Percentiles rank a stretch among this genome's conserved stretches.
Evolutionary conservation across 2,797 vertebrate genomes (phyloP).

Genomic region (Sebastes cheni): DNA sequence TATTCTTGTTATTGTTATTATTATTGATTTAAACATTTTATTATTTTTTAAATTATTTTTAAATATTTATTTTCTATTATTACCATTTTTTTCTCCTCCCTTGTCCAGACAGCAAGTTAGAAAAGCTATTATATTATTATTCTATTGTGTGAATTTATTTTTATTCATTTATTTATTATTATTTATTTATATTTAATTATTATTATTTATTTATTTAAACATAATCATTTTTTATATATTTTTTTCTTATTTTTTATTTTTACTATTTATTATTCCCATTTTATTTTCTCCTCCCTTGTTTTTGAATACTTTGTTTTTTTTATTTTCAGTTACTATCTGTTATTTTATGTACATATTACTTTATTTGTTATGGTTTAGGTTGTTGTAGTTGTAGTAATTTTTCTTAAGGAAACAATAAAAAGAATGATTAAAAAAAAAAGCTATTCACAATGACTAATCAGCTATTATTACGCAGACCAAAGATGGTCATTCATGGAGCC

Average conservation of each 20-base stretch:
- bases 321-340: neutral
- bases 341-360: neutral
- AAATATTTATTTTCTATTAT: no score
- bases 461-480: conserved; percentile 38
- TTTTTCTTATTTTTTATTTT: neutral
- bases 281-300: neutral
- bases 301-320: neutral
- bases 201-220: neutral
- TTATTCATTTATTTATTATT: no score
- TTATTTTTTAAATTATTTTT: no score
- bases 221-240: no score
- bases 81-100: no score
- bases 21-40: neutral
- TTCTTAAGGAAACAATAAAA: no score
- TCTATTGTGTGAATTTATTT: no score
- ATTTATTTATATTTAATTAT: no score
- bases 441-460: conserved; percentile 50
- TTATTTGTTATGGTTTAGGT: neutral
- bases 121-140: no score
- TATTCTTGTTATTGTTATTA: neutral
- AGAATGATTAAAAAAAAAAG: neutral
- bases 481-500: neutral
- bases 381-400: neutral
- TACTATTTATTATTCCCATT: neutral
- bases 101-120: no score